A percentile compares a stretch with the other conserved stretches of the same genome.
Conservation (phyloP, 2,113 vertebrate species). For the Microtus richardsoni region DNA sequence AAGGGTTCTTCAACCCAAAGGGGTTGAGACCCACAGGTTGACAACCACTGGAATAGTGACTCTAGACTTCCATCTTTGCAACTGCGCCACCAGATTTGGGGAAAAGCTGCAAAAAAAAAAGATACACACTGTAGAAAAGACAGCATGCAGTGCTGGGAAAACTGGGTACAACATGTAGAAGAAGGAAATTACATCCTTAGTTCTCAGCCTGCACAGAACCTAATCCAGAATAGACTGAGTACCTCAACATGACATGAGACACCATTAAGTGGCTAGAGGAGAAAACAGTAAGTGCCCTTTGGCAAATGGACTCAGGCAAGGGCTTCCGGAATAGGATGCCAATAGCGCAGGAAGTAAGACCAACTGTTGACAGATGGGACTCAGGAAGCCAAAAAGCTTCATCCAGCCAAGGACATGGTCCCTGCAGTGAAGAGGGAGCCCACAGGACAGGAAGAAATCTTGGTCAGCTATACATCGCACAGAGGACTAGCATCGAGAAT, state of each 20-base stretch:
- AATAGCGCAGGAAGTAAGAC: not conserved
- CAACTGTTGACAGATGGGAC: not conserved
- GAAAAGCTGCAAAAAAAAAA: too few relatives aligned
- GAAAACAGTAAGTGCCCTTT: not conserved
- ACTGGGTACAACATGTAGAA: not conserved
- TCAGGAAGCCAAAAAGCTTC: not conserved
- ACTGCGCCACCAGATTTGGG: not conserved
- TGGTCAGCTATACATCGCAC: rapidly evolving
- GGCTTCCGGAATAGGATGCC: rapidly evolving
- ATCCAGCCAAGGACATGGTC: not conserved
- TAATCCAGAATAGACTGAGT: not conserved
- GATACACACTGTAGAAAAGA: not conserved
- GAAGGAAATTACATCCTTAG: not conserved
- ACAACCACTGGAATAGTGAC: not conserved
- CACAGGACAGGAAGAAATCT: not conserved
- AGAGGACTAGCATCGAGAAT: not conserved
- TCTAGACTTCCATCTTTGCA: not conserved
- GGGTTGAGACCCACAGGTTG: not conserved
- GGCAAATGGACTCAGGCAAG: not conserved
- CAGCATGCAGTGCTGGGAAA: not conserved
- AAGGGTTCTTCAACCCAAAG: not conserved
- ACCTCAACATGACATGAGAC: not conserved
- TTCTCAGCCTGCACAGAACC: not conserved
- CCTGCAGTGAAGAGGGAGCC: not conserved
- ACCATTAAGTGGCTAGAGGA: not conserved